These are phyloP conservation scores for Amblyteles armatorius DNA, from an alignment of 2,888 invertebrate species.

Conservation along the genomic window DNA sequence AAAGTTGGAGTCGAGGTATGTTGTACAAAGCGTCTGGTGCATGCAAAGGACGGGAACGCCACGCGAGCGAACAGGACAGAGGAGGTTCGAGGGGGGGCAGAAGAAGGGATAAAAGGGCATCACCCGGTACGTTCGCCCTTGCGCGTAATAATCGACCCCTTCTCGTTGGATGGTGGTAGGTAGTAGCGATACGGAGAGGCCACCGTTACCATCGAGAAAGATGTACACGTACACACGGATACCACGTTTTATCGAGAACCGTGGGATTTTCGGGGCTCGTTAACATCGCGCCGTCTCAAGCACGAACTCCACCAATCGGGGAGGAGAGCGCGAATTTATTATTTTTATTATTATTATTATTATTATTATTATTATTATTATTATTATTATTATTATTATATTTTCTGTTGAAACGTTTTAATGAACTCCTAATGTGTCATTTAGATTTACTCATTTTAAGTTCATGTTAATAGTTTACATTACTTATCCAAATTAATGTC, in stretches of 20 bases:
- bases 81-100: neutral
- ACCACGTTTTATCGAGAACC: slow-evolving; percentile 41
- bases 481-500: too few relatives aligned
- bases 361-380: too few relatives aligned
- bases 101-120: slow-evolving; percentile 26
- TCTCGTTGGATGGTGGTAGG: slow-evolving; percentile 10
- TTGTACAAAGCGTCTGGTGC: neutral
- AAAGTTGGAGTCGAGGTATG: neutral
- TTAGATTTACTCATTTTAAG: too few relatives aligned
- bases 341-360: too few relatives aligned
- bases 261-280: slow-evolving; percentile 41
- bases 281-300: slow-evolving; percentile 18
- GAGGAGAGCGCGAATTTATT: neutral
- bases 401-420: too few relatives aligned
- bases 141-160: slow-evolving; percentile 37
- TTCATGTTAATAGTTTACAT: too few relatives aligned
- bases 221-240: slow-evolving; percentile 6
- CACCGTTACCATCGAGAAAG: slow-evolving; percentile 32
- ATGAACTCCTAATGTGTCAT: too few relatives aligned
- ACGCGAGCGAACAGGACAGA: neutral
- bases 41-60: slow-evolving; percentile 3
- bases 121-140: slow-evolving; percentile 17
- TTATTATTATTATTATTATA: too few relatives aligned
- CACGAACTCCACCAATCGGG: neutral
- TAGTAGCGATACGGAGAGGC: neutral